Conservation (phyloP, 1,140 invertebrate genomes). For the Acromyrmex echinatior region DNA sequence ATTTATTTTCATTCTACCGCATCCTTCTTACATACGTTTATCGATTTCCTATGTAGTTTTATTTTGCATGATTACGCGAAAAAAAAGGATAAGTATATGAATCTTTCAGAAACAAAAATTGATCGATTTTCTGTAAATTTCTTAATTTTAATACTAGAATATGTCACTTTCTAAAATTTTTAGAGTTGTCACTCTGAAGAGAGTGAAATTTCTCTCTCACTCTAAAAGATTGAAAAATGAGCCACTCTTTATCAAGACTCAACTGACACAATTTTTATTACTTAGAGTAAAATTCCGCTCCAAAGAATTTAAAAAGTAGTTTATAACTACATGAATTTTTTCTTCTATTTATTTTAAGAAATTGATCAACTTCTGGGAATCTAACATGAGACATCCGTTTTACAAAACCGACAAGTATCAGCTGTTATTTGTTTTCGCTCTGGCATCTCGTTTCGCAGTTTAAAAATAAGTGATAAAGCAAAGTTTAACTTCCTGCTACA, state of each 20-base stretch:
- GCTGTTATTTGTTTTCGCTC: conserved; percentile 14
- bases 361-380: neutral
- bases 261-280: too few species aligned
- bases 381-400: neutral
- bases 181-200: too few species aligned
- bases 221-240: too few species aligned
- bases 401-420: neutral
- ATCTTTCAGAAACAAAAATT: neutral
- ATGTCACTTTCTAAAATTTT: too few species aligned
- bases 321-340: neutral
- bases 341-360: neutral
- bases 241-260: too few species aligned
- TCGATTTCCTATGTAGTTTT: neutral
- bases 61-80: neutral
- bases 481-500: neutral
- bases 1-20: neutral
- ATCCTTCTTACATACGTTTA: neutral
- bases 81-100: neutral
- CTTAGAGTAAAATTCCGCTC: too few species aligned
- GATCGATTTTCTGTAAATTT: neutral
- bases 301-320: too few species aligned
- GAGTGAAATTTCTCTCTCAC: too few species aligned
- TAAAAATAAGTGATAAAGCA: conserved; percentile 3
- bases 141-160: neutral
- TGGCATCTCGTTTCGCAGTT: neutral